These are phyloP conservation scores for pig (Sus scrofa) DNA, from an alignment of 2,113 vertebrate species.

Conservation along the genomic window DNA sequence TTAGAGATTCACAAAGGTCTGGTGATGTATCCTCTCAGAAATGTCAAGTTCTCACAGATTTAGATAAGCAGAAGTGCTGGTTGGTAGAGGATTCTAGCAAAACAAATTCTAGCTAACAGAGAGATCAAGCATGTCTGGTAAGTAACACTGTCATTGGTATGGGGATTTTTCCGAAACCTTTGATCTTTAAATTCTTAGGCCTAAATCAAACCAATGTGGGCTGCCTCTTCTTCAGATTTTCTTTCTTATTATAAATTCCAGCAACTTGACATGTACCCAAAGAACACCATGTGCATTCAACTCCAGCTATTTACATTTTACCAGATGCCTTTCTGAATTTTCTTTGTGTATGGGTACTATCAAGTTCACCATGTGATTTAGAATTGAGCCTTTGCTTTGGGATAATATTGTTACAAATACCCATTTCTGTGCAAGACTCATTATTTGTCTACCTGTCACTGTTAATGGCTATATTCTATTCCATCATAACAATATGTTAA, in stretches of 20 bases:
- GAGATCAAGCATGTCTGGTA: slow-evolving; percentile 17
- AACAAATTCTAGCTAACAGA: slow-evolving; percentile 54
- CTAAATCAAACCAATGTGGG: slow-evolving; percentile 22
- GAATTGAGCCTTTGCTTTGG: slow-evolving; percentile 1
- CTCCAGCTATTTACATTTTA: slow-evolving; percentile 61
- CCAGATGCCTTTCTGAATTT: slow-evolving; percentile 38
- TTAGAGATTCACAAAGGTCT: slow-evolving; percentile 42
- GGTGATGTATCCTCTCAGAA: background rate
- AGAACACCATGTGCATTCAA: slow-evolving; percentile 31
- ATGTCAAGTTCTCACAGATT: slow-evolving; percentile 27
- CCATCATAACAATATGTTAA: slow-evolving; percentile 2
- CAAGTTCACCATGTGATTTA: slow-evolving; percentile 57
- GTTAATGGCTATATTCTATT: slow-evolving; percentile 5
- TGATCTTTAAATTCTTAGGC: slow-evolving; percentile 61
- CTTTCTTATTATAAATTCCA: slow-evolving; percentile 54
- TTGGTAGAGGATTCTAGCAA: slow-evolving; percentile 59
- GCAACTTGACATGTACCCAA: slow-evolving; percentile 49
- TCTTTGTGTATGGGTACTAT: slow-evolving; percentile 29
- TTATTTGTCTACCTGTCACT: background rate
- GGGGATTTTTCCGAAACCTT: slow-evolving; percentile 13
- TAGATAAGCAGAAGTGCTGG: slow-evolving; percentile 31
- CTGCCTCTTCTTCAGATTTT: slow-evolving; percentile 46
- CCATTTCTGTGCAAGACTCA: slow-evolving; percentile 6
- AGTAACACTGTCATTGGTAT: slow-evolving; percentile 27
- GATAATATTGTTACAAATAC: slow-evolving; percentile 25